These are phyloP conservation scores for Brachionus manjavacas DNA, from an alignment of 1,140 invertebrate genomes.

Conservation along the genomic window DNA sequence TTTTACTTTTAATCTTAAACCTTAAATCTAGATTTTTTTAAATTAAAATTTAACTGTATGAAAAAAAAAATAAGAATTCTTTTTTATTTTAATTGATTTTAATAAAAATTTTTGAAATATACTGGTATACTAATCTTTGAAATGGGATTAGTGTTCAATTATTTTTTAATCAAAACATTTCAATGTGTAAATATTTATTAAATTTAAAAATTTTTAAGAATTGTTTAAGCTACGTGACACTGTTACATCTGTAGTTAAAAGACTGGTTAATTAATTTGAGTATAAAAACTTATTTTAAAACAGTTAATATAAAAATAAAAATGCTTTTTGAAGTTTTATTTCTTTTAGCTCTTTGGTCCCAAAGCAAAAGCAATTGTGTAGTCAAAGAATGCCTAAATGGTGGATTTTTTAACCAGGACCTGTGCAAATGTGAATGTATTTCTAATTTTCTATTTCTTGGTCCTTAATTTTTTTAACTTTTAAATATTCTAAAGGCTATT, in stretches of 20 bases:
- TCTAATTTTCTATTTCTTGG: neutral
- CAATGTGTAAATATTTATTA: neutral
- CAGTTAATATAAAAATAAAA: neutral
- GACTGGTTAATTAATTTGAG: neutral
- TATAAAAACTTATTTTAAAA: neutral
- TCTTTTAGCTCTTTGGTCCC: neutral
- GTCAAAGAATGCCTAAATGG: neutral
- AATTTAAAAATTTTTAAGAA: neutral
- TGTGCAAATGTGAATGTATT: slow-evolving; percentile 28
- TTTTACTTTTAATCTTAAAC: neutral
- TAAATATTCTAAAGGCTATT: neutral
- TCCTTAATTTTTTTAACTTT: neutral
- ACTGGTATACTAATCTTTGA: neutral
- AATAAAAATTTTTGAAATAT: neutral
- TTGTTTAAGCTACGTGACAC: neutral
- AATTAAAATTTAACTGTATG: neutral
- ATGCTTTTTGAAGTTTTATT: neutral
- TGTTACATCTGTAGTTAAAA: neutral
- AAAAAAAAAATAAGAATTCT: neutral
- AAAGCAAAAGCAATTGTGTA: neutral
- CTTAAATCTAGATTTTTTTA: neutral
- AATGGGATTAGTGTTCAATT: neutral
- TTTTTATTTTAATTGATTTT: neutral
- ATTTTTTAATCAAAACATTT: neutral
- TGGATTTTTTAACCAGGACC: neutral